Conservation (phyloP, 64 coral and sea anemone genomes). For the Montipora efflorescens region DNA sequence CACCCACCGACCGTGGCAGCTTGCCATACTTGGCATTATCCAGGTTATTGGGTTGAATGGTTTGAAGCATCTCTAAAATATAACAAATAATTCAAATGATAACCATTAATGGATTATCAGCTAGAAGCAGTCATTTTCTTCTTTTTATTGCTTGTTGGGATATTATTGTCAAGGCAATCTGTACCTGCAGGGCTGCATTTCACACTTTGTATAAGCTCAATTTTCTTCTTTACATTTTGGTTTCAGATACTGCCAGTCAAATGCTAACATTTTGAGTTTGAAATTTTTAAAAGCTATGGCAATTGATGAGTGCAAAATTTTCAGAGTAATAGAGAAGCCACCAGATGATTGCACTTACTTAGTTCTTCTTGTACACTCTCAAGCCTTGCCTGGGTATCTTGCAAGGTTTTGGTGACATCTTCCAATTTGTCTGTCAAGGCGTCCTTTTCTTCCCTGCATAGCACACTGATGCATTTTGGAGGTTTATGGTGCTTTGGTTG, state of each 20-base stretch:
- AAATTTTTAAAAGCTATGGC: too few species aligned
- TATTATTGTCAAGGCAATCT: neutral
- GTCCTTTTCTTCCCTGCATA: constrained; percentile 33
- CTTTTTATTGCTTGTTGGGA: neutral
- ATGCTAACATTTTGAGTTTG: too few species aligned
- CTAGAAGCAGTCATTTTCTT: too few species aligned
- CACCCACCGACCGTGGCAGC: neutral
- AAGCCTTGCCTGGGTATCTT: neutral
- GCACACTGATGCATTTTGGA: constrained; percentile 17
- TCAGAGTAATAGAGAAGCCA: too few species aligned
- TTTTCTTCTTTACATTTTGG: too few species aligned
- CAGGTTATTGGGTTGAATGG: neutral
- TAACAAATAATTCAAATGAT: neutral
- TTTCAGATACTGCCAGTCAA: too few species aligned
- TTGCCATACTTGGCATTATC: constrained; percentile 1
- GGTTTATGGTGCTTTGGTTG: constrained; percentile 23
- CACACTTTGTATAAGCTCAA: too few species aligned
- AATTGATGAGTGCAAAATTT: too few species aligned
- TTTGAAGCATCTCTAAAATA: constrained; percentile 11
- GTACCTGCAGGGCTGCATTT: too few species aligned
- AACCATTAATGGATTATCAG: neutral
- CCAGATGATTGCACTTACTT: neutral
- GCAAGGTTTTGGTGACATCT: too few species aligned
- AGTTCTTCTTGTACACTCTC: neutral
- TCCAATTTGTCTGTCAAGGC: neutral